Evolutionary conservation across 1,140 invertebrate genomes (phyloP).

Genomic region (Platorchestia sp.): DNA sequence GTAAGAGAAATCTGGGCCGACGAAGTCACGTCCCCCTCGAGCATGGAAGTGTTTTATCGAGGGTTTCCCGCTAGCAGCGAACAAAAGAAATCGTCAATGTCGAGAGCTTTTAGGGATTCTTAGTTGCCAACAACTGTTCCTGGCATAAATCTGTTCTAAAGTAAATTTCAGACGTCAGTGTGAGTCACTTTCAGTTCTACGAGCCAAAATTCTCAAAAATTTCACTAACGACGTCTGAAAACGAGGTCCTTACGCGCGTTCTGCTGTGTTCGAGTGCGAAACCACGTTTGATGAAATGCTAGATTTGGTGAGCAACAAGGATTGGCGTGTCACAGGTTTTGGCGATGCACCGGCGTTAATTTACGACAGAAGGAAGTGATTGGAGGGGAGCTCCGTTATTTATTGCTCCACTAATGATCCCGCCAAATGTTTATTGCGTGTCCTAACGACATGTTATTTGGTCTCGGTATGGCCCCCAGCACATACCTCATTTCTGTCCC

Average conservation of each 20-base stretch:
- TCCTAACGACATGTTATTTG: conserved; percentile 32
- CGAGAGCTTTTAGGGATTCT: neutral
- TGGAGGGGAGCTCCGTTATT: conserved; percentile 22
- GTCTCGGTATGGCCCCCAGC: neutral
- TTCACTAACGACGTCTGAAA: neutral
- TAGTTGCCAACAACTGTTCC: neutral
- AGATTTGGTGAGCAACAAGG: neutral
- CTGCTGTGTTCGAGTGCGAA: neutral
- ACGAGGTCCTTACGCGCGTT: neutral
- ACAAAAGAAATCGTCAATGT: conserved; percentile 9
- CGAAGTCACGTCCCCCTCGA: neutral
- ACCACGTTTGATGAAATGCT: neutral
- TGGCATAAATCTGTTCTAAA: neutral
- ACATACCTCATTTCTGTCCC: neutral
- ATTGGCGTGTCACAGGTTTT: neutral
- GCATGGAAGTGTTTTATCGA: conserved; percentile 1
- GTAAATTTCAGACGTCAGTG: neutral
- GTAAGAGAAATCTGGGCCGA: neutral
- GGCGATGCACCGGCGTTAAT: neutral
- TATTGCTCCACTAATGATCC: conserved; percentile 41
- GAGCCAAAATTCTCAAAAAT: neutral
- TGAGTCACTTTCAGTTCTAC: neutral
- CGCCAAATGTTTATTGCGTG: conserved; percentile 39
- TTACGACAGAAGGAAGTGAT: conserved; percentile 41
- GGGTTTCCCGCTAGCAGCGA: neutral